Evolutionary conservation across 2,113 vertebrate species (phyloP).

Genomic region (Microcebus lehilahytsara): DNA sequence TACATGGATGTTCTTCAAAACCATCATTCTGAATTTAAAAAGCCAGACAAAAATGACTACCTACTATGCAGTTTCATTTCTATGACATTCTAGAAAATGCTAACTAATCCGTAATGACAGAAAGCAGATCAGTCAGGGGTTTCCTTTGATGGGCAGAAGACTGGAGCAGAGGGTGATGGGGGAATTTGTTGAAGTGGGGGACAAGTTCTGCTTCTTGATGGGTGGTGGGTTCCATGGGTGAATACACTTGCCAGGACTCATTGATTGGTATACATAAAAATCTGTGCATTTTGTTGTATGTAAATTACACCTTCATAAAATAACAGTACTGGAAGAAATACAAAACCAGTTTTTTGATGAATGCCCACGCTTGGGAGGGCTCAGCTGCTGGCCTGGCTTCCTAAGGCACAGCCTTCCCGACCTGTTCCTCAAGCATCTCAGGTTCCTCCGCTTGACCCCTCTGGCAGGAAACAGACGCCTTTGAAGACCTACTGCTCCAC

Average conservation of each 20-base stretch:
- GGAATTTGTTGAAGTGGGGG: background rate
- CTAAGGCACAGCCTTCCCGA: background rate
- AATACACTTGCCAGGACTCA: background rate
- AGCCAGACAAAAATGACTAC: background rate
- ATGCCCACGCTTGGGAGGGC: background rate
- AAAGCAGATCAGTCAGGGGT: background rate
- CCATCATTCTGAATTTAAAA: background rate
- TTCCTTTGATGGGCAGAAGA: background rate
- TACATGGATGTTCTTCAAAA: background rate
- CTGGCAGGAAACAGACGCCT: background rate
- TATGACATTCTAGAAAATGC: background rate
- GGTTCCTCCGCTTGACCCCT: background rate
- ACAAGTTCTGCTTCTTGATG: background rate
- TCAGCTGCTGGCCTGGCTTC: background rate
- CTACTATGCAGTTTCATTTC: background rate
- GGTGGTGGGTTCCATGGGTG: background rate
- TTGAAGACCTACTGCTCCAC: background rate
- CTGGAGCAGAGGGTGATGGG: background rate
- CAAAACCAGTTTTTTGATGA: background rate
- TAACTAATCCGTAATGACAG: background rate
- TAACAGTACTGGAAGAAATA: background rate
- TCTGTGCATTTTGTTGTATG: background rate
- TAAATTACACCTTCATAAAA: background rate
- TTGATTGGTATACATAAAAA: background rate
- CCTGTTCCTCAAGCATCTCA: background rate